Base-by-base conservation (phyloP, 2,888 invertebrate genomes). In the Marronus borbonicus region DNA sequence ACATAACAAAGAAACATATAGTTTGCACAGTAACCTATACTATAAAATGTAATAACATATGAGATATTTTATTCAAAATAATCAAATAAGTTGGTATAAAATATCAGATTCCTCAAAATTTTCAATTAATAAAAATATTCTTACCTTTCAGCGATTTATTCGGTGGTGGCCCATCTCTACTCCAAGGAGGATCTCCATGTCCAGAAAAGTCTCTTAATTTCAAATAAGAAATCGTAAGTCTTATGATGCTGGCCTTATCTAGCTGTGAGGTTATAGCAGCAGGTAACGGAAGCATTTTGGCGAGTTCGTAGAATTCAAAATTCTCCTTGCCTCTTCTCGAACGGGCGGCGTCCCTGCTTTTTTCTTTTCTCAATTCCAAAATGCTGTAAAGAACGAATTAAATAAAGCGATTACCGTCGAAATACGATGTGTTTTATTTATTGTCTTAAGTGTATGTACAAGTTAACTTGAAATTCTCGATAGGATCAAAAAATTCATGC, bases 161-260 rank as follows among this genome's bases (percentile, higher is more conserved):
- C 80, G 93, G 92, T 68, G 94, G 93, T 70, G 94, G 94, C 20
- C 92, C 92, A 84, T 96, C 96, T 62, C 96, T 90, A 85, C 93
- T 95, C 98, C 98, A 98, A 89, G 97, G 97, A 24, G 98, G 98
- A 86, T 98, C 98, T 0, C 98, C 98, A 88, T 97, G 97, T 7
- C 96, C 94, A 79, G 97, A 97, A 90, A 98, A 98, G 90, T 98
- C 97, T 83, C 97, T 91, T 87, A 98, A 91, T 90, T 97, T 97
- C 89, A 98, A 93, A 92, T 97, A 98, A 90, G 96, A 97, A 89
- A 98, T 97, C 87, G 97, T 97, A 89, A 98, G 94, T 89, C 97
- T 93, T 91, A 98, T 97, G 89, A 98, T 97, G 88, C 97, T 97
- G 81, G 97, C 97, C 90, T 97, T 97, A 90, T 97, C 97, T 90